phyloP scores from a whole-genome alignment of 2,888 invertebrate genomes.

The Eupithecia vulgata region DNA sequence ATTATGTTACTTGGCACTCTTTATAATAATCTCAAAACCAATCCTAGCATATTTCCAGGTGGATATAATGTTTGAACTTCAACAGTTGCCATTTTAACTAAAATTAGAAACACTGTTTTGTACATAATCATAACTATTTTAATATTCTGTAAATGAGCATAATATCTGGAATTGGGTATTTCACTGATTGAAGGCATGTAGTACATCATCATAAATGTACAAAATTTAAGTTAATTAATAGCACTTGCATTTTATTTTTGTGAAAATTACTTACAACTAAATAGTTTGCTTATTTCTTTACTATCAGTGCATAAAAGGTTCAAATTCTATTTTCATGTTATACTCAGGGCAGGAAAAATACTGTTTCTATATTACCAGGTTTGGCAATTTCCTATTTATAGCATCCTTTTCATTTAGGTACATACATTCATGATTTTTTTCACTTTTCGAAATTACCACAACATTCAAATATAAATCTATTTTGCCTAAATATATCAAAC shows the following conservation, averaged over 20 bases:
- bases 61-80: not conserved
- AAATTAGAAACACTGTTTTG: constrained; percentile 54
- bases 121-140: constrained; percentile 59
- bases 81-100: not conserved
- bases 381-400: constrained; percentile 3
- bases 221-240: constrained; percentile 25
- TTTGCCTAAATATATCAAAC: constrained; percentile 54
- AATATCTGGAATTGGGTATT: constrained; percentile 57
- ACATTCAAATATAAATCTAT: constrained; percentile 45
- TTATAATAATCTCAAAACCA: not conserved
- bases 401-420: constrained; percentile 18
- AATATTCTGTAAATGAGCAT: constrained; percentile 68
- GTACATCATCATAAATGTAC: constrained; percentile 29
- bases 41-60: not conserved
- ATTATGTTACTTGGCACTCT: too few species aligned
- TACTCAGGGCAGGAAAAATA: constrained; percentile 20
- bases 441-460: constrained; percentile 37
- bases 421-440: constrained; percentile 22
- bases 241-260: constrained; percentile 29
- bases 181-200: constrained; percentile 51
- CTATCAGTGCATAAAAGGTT: constrained; percentile 10
- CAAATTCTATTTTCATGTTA: constrained; percentile 8
- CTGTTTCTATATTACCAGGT: constrained; percentile 6
- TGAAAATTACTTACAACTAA: constrained; percentile 22
- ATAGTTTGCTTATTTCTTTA: constrained; percentile 10